phyloP scores from a whole-genome alignment of 1,140 invertebrate genomes.

The Drosophila lini region DNA sequence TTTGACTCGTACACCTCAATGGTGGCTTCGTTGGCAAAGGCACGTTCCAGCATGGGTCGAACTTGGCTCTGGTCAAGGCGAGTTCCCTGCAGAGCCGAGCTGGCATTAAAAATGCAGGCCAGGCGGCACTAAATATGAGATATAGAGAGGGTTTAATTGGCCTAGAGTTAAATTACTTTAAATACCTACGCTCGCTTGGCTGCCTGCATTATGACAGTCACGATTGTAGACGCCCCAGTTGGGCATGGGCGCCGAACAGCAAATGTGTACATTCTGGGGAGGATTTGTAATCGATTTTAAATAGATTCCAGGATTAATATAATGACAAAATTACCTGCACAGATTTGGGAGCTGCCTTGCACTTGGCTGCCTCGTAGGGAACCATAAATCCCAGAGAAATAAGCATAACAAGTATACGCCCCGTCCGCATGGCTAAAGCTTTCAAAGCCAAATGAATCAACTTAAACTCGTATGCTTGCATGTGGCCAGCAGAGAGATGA shows the following conservation, averaged over 20 bases:
- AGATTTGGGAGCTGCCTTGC: conserved; percentile 61
- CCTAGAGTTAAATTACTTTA: neutral
- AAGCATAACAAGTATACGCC: conserved; percentile 11
- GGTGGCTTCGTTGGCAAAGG: conserved; percentile 37
- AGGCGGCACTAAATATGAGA: conserved; percentile 52
- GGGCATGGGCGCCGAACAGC: conserved; percentile 64
- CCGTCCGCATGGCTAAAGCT: conserved; percentile 34
- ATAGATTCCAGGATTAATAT: neutral
- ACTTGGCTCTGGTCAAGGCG: conserved; percentile 26
- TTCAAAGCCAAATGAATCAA: conserved; percentile 1
- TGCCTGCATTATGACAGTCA: conserved; percentile 52
- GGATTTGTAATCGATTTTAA: neutral
- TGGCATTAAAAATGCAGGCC: conserved; percentile 67
- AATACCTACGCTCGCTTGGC: conserved; percentile 57
- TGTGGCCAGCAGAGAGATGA: conserved; percentile 26
- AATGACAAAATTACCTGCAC: conserved; percentile 44
- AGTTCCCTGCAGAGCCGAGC: conserved; percentile 38
- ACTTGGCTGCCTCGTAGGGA: conserved; percentile 39
- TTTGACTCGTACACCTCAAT: conserved; percentile 58
- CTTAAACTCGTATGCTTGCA: neutral
- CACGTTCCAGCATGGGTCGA: conserved; percentile 61
- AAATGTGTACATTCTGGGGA: conserved; percentile 55
- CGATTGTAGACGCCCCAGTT: conserved; percentile 64
- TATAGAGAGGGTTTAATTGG: neutral
- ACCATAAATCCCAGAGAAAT: neutral